Conservation (phyloP, 2,888 invertebrate species). For the Xylota sylvarum region DNA sequence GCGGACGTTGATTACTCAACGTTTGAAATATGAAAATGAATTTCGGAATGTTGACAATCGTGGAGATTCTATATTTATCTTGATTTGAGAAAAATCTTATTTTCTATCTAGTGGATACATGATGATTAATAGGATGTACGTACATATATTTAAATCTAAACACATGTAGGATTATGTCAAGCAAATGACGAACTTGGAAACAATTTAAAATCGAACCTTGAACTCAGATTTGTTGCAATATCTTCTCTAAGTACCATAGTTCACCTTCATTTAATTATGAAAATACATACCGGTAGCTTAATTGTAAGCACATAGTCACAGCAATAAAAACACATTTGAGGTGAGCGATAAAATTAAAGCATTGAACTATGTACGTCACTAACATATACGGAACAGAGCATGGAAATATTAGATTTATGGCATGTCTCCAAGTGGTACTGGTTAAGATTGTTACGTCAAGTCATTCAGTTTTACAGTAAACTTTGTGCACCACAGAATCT, state of each 20-base stretch:
- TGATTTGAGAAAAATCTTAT: conserved; percentile 17
- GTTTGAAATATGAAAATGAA: conserved; percentile 56
- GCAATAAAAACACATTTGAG: background rate
- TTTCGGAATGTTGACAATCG: conserved; percentile 70
- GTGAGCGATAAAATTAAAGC: background rate
- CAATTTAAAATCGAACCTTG: background rate
- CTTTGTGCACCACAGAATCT: too few species aligned
- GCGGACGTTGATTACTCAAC: conserved; percentile 52
- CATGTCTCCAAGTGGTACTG: too few species aligned
- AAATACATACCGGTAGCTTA: background rate
- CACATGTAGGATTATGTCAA: background rate
- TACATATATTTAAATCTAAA: background rate
- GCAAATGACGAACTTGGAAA: background rate
- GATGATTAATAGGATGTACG: conserved; percentile 32
- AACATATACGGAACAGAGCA: too few species aligned
- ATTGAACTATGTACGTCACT: background rate
- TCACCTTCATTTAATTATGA: conserved; percentile 2
- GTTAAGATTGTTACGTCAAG: too few species aligned
- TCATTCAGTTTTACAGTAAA: too few species aligned
- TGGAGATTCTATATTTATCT: conserved; percentile 45
- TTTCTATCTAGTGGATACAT: background rate
- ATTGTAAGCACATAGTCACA: background rate
- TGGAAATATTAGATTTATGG: too few species aligned
- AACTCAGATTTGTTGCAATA: background rate
- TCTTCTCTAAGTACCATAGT: too few species aligned